Percentiles rank a stretch among this genome's conserved stretches.
These are phyloP conservation scores for Anser brachyrhynchus DNA, from an alignment of 2,113 vertebrate species.

Conservation along the genomic window DNA sequence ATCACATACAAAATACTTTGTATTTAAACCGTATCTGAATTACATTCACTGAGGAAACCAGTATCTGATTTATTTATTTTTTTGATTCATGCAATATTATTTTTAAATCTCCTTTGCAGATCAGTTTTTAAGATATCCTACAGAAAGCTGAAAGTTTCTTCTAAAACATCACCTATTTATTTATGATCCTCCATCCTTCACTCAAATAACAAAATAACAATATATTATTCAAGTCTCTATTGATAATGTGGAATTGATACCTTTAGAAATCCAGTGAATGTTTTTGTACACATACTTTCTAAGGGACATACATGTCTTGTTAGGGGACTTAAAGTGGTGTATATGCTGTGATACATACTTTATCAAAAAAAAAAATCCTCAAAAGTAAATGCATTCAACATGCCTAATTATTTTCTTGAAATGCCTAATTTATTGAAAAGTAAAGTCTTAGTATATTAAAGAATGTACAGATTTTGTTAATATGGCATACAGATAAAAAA, in stretches of 20 bases:
- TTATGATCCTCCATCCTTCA: background rate
- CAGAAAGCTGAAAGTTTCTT: background rate
- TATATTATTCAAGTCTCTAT: background rate
- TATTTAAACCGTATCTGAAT: background rate
- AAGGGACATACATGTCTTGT: background rate
- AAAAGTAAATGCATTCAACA: background rate
- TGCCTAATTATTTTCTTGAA: background rate
- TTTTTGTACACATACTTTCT: background rate
- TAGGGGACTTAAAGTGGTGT: background rate
- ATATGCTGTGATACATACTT: rapidly evolving
- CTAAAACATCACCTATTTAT: background rate
- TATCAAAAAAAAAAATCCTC: background rate
- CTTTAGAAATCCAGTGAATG: background rate
- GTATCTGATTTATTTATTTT: background rate
- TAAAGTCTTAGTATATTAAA: background rate
- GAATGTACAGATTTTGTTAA: background rate
- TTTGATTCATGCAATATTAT: background rate
- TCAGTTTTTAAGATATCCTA: background rate
- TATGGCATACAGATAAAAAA: background rate
- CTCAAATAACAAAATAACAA: background rate
- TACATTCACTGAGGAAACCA: background rate
- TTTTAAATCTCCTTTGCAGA: background rate
- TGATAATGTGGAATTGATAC: background rate
- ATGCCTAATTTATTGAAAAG: background rate
- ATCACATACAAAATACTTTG: background rate